phyloP scores from a whole-genome alignment of 2,113 vertebrate genomes.

The Mastomys coucha region DNA sequence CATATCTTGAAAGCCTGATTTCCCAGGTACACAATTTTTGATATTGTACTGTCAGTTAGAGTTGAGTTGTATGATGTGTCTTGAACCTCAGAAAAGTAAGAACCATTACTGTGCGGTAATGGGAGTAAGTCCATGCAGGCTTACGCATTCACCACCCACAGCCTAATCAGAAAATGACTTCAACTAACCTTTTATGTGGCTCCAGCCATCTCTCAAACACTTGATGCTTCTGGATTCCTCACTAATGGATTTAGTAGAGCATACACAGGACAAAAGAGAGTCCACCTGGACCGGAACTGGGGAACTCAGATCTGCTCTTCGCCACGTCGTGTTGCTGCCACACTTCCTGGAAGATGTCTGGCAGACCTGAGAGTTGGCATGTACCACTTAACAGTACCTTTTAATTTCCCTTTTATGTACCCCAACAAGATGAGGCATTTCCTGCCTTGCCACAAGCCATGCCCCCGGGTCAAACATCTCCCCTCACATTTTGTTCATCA shows the following conservation, averaged over 20 bases:
- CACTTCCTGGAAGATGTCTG: constrained; percentile 17
- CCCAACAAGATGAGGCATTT: constrained; percentile 59
- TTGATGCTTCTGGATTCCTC: background rate
- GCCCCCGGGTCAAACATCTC: constrained; percentile 59
- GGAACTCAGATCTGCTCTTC: background rate
- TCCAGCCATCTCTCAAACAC: constrained; percentile 30
- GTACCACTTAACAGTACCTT: constrained; percentile 41
- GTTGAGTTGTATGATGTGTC: background rate
- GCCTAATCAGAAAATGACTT: constrained; percentile 46
- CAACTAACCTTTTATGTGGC: background rate
- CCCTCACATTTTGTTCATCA: constrained; percentile 58
- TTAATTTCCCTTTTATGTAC: constrained; percentile 58
- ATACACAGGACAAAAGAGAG: background rate
- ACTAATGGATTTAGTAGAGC: constrained; percentile 1
- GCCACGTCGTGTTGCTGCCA: background rate
- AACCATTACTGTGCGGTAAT: background rate
- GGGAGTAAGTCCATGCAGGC: background rate
- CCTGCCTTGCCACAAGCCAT: constrained; percentile 60
- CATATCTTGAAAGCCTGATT: background rate
- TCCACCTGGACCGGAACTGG: background rate
- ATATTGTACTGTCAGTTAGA: background rate
- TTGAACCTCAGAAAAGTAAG: constrained; percentile 19
- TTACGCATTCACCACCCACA: background rate
- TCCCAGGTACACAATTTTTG: background rate
- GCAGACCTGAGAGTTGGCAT: constrained; percentile 22